Percentiles rank a stretch among this genome's conserved stretches.
phyloP scores from a whole-genome alignment of 2,797 vertebrate genomes.

The Argentina silus region DNA sequence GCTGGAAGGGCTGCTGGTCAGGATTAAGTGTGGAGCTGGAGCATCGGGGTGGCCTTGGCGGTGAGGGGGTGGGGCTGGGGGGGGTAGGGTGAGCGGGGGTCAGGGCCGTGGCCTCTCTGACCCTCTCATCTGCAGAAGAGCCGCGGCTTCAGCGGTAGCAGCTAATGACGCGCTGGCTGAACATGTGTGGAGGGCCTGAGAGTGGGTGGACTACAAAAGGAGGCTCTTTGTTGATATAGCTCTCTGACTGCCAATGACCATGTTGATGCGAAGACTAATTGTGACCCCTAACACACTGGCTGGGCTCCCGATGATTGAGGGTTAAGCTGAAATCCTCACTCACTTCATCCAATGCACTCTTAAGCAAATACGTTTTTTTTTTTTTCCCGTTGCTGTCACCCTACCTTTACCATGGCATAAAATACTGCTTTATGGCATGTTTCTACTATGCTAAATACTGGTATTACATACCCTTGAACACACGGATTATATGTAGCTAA shows the following conservation, averaged over 20 bases:
- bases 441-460: slow-evolving; percentile 29
- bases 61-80: background rate
- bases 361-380: slow-evolving; percentile 13
- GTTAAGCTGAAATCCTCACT: slow-evolving; percentile 1
- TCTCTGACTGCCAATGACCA: slow-evolving; percentile 34
- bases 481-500: slow-evolving; percentile 52
- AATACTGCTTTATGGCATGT: slow-evolving; percentile 4
- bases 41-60: background rate
- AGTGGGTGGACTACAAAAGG: slow-evolving; percentile 8
- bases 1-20: slow-evolving; percentile 40
- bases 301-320: background rate
- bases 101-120: slow-evolving; percentile 42
- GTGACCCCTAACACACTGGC: slow-evolving; percentile 11
- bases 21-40: background rate
- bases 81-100: slow-evolving; percentile 21
- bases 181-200: slow-evolving; percentile 14
- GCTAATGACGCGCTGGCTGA: slow-evolving; percentile 24
- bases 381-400: background rate
- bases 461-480: slow-evolving; percentile 16
- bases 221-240: slow-evolving; percentile 28
- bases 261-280: slow-evolving; percentile 27
- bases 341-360: slow-evolving; percentile 4
- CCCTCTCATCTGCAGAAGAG: slow-evolving; percentile 57
- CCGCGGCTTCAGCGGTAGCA: slow-evolving; percentile 40
- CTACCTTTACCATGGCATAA: slow-evolving; percentile 5